Evolutionary conservation across 2,113 vertebrate species (phyloP), one percentile per base, ranked within the genome.

Genomic region (Passerina amoena): DNA sequence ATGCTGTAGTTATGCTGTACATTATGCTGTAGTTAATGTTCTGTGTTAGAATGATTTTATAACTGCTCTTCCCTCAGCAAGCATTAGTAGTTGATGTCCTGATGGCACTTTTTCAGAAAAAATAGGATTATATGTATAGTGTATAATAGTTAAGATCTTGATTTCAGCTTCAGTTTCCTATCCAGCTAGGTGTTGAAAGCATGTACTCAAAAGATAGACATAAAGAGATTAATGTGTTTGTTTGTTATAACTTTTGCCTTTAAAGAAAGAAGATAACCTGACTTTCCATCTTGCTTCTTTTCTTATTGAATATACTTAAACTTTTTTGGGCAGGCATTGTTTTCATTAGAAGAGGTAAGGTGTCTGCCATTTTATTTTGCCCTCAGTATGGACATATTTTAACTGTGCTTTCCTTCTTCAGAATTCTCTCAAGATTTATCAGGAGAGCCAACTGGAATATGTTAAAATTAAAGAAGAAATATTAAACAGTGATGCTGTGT

Each of bases 401-500:
- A 77, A 68, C 31, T 66, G 14, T 92, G 6, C 37, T 77, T 95
- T 75, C 56, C 57, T 90, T 57, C 45, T 71, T 86, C 75, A 99
- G 99, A 98, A 97, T 76, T 98, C 98, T 86, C 98, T 99, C 38
- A 98, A 98, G 90, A 97, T 98, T 77, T 99, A 98, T 88, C 98
- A 92, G 25, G 95, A 98, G 33, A 97, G 98, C 65, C 98, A 98
- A 70, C 97, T 98, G 86, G 98, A 99, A 81, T 98, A 98, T 68
- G 92, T 98, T 76, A 96, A 96, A 50, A 93, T 99, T 33, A 98
- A 98, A 84, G 98, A 99, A 82, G 98, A 99, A 88, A 98, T 98
- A 76, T 64, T 97, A 54, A 98, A 95, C 94, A 97, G 97, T 40
- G 97, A 98, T 77, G 97, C 96, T 79, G 60, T 97, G 99, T 99